phyloP scores from a whole-genome alignment of 2,888 invertebrate genomes.

The Microdon myrmicae region DNA sequence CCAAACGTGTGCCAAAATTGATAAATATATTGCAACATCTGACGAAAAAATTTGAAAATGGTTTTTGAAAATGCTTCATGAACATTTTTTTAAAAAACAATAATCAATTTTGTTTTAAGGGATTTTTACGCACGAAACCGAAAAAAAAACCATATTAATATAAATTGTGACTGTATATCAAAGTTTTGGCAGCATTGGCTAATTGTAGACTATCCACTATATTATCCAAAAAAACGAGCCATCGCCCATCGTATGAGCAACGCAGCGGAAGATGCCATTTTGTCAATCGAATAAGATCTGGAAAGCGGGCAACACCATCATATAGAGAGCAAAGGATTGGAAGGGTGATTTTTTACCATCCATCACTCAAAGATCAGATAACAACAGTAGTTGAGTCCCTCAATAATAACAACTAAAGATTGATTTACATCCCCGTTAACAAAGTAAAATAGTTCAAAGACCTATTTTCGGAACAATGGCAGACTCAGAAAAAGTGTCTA shows the following conservation, averaged over 20 bases:
- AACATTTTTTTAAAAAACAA: too few species aligned
- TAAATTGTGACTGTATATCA: too few species aligned
- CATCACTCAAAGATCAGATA: conserved; percentile 70
- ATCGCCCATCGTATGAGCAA: conserved; percentile 21
- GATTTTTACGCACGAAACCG: too few species aligned
- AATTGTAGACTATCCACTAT: too few species aligned
- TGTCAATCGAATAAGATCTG: conserved; percentile 69
- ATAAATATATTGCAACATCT: too few species aligned
- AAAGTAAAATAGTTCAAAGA: conserved; percentile 1
- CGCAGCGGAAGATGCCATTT: conserved; percentile 57
- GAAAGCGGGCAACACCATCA: conserved; percentile 75
- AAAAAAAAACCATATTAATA: too few species aligned
- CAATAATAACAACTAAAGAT: conserved; percentile 59
- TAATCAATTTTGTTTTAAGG: too few species aligned
- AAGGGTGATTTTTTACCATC: conserved; percentile 73
- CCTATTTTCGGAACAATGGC: conserved; percentile 73
- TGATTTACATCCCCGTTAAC: conserved; percentile 33
- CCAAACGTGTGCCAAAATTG: too few species aligned
- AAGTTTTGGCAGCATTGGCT: conserved; percentile 21
- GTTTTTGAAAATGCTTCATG: too few species aligned
- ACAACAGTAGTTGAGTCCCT: conserved; percentile 71
- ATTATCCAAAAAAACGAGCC: conserved; percentile 11
- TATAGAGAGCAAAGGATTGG: conserved; percentile 70
- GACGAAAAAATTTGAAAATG: too few species aligned
- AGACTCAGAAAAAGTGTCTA: conserved; percentile 83